Evolutionary conservation across 2,888 invertebrate species (phyloP).

Genomic region (Cantharis flavilabris): DNA sequence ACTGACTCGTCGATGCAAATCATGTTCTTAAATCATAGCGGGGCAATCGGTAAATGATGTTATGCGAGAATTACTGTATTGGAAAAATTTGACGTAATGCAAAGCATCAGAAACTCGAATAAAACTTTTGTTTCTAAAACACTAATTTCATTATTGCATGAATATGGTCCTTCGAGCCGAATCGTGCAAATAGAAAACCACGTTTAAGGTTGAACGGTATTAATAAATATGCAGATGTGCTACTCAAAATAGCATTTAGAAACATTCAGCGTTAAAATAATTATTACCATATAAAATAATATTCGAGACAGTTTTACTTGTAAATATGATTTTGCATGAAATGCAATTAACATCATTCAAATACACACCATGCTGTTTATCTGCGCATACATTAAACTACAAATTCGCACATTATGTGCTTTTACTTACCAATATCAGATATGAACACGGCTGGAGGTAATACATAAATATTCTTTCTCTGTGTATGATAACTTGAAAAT

Average conservation of each 20-base stretch:
- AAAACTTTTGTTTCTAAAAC: too few species aligned
- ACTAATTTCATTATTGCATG: neutral
- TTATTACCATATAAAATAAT: slow-evolving; percentile 34
- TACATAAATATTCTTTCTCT: slow-evolving; percentile 27
- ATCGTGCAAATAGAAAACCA: neutral
- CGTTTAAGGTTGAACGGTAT: too few species aligned
- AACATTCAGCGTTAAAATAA: slow-evolving; percentile 11
- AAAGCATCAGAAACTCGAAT: too few species aligned
- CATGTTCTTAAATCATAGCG: neutral
- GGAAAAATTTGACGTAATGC: too few species aligned
- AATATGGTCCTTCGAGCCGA: neutral
- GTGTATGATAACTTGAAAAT: neutral
- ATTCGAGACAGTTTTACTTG: slow-evolving; percentile 36
- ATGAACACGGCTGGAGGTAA: slow-evolving; percentile 40
- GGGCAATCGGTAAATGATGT: neutral
- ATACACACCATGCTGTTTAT: slow-evolving; percentile 45
- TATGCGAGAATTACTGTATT: neutral
- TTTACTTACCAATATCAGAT: slow-evolving; percentile 45
- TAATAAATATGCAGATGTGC: neutral
- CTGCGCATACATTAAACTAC: slow-evolving; percentile 42
- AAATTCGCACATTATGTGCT: slow-evolving; percentile 40
- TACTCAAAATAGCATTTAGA: neutral
- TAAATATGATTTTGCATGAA: slow-evolving; percentile 41
- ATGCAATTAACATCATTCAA: slow-evolving; percentile 51
- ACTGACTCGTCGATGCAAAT: neutral